These are phyloP conservation scores for Anhinga rufa DNA, from an alignment of 2,113 vertebrate species.

Conservation along the genomic window DNA sequence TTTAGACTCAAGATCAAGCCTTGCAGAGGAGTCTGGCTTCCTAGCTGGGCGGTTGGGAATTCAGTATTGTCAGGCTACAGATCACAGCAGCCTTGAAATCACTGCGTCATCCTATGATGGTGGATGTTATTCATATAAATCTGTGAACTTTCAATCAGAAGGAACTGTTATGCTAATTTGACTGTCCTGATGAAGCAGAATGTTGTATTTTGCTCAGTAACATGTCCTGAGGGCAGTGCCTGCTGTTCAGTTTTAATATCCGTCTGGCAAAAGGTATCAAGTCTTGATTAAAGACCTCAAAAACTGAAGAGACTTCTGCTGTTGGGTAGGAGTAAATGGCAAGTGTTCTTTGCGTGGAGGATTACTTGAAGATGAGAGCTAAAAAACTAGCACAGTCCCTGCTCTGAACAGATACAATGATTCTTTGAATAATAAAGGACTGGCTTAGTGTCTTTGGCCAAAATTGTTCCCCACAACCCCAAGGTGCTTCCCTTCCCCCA, in stretches of 20 bases:
- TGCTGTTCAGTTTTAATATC: not conserved
- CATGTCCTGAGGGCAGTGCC: not conserved
- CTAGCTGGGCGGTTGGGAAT: rapidly evolving
- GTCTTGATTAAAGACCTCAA: not conserved
- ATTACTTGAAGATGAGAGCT: not conserved
- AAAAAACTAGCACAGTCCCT: not conserved
- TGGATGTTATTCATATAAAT: not conserved
- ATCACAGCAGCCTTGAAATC: not conserved
- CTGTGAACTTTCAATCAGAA: not conserved
- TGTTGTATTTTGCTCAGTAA: not conserved
- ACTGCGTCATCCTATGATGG: not conserved
- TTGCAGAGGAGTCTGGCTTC: not conserved
- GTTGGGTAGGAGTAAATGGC: not conserved
- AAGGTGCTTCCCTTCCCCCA: not conserved
- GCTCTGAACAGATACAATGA: not conserved
- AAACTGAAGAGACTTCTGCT: not conserved
- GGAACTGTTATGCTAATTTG: not conserved
- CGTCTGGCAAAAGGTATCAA: not conserved
- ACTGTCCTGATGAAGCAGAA: not conserved
- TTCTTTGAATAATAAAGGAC: not conserved
- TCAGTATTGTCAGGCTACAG: not conserved
- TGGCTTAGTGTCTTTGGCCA: not conserved
- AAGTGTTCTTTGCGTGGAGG: not conserved
- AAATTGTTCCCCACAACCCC: not conserved
- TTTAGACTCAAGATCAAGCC: not conserved